A percentile compares a stretch with the other conserved stretches of the same genome.
Evolutionary conservation across 2,113 vertebrate genomes (phyloP).

Genomic region (Ancistrus triradiatus): DNA sequence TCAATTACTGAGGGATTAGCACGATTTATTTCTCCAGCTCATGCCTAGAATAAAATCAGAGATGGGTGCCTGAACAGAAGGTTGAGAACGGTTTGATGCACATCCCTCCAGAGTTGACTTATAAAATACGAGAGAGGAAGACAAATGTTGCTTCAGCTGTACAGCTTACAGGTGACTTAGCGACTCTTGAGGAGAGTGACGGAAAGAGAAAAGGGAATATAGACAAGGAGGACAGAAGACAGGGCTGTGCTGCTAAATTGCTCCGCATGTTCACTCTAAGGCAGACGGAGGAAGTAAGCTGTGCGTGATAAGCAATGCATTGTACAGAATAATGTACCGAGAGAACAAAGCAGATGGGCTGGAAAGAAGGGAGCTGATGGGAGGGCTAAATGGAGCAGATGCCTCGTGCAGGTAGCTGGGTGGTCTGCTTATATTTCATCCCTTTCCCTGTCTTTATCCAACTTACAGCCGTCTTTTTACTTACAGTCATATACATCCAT

Average conservation of each 20-base stretch:
- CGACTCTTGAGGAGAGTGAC: not conserved
- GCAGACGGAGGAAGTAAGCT: constrained; percentile 28
- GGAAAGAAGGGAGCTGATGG: constrained; percentile 1
- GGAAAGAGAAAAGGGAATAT: not conserved
- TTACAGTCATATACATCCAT: too few species aligned
- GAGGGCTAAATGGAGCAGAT: not conserved
- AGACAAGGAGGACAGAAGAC: not conserved
- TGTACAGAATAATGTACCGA: not conserved
- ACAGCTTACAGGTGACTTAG: constrained; percentile 29
- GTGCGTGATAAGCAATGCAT: constrained; percentile 23
- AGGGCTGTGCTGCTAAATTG: constrained; percentile 21
- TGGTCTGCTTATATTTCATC: too few species aligned
- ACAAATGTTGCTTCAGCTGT: constrained; percentile 39
- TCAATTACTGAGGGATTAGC: too few species aligned
- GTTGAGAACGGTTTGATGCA: too few species aligned
- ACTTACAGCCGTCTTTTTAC: too few species aligned
- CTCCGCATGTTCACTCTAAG: constrained; percentile 39
- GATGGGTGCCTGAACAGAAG: too few species aligned
- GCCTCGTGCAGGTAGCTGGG: not conserved
- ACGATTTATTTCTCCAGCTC: constrained; percentile 15
- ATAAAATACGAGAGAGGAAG: constrained; percentile 24
- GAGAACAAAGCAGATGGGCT: not conserved
- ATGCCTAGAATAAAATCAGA: not conserved
- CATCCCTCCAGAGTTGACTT: constrained; percentile 14
- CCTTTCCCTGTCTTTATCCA: too few species aligned